Evolutionary conservation across 2,888 invertebrate genomes (phyloP), one percentile per base, ranked within the genome.

Genomic region (Drosophila histrio): DNA sequence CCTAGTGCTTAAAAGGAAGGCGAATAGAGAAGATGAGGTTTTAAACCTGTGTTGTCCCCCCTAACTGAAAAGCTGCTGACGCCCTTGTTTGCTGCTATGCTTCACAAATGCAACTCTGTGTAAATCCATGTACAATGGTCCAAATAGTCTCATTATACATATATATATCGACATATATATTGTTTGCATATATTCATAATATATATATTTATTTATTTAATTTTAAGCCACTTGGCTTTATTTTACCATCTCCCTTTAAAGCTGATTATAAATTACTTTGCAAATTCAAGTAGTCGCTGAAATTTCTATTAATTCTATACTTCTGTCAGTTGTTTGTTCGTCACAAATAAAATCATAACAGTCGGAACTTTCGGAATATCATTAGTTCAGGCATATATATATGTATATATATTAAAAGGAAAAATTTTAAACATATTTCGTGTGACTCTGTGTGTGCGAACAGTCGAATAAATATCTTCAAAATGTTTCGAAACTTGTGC

Each of bases 401-500:
- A n/a, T n/a, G n/a, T n/a, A n/a, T n/a, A n/a, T n/a, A n/a, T 7
- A 28, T 17, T 43, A 41, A 19, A n/a, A 73, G 60, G 56, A 38
- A 54, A 60, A 74, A 63, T 44, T 63, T 4, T 6, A n/a, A 39
- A 44, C 22, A 11, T 7, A 43, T 7, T 17, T 44, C 1, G 11
- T 44, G 11, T 28, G 17, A n/a, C 15, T 17, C 26, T 28, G 17
- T 28, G 26, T 3, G 24, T 11, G 44, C 13, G 17, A 41, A 22
- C 7, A 41, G 11, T 21, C 17, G 0, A 5, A 57, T 8, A 26
- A 53, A 39, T 22, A 61, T 30, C 41, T 30, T 11, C 8, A 63
- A 68, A 68, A 79, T 82, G 81, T 64, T 85, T 56, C 72, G 75
- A 8, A 67, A 65, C 50, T 22, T 85, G 15, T 47, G 43, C 15